Conservation (phyloP, 2,888 invertebrate species). For the Tyria jacobaeae region DNA sequence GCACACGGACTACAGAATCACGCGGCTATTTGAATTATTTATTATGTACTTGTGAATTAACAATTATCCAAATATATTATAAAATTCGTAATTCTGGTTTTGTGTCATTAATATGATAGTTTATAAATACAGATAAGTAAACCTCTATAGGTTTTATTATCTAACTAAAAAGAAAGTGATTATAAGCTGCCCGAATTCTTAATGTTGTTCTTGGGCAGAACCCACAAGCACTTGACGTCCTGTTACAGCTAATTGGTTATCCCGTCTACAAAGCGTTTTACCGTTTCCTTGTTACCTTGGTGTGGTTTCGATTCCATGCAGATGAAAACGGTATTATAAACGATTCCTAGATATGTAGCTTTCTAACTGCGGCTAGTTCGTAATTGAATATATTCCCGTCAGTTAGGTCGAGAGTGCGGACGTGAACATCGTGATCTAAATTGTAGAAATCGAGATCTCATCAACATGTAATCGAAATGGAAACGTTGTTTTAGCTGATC, state of each 20-base stretch:
- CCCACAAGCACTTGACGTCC: conserved; percentile 15
- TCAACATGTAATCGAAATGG: too few relatives aligned
- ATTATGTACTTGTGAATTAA: too few relatives aligned
- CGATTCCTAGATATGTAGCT: conserved; percentile 1
- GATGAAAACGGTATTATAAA: background rate
- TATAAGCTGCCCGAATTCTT: background rate
- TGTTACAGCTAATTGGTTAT: conserved; percentile 16
- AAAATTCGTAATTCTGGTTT: too few relatives aligned
- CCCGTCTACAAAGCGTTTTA: conserved; percentile 5
- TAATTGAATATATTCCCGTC: background rate
- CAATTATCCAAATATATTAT: too few relatives aligned
- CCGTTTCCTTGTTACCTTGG: conserved; percentile 7
- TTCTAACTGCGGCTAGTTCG: background rate
- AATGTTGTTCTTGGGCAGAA: conserved; percentile 10
- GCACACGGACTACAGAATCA: too few relatives aligned
- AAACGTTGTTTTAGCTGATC: too few relatives aligned
- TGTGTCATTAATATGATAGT: too few relatives aligned
- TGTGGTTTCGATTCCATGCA: conserved; percentile 5
- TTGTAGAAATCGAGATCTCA: background rate
- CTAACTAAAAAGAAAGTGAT: background rate
- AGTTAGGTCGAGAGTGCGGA: background rate
- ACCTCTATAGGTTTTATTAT: too few relatives aligned
- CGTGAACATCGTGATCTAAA: background rate
- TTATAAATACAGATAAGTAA: too few relatives aligned
- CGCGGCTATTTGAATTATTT: too few relatives aligned